Base-by-base conservation (phyloP, 2,113 vertebrate species). In the Donacobius atricapilla region DNA sequence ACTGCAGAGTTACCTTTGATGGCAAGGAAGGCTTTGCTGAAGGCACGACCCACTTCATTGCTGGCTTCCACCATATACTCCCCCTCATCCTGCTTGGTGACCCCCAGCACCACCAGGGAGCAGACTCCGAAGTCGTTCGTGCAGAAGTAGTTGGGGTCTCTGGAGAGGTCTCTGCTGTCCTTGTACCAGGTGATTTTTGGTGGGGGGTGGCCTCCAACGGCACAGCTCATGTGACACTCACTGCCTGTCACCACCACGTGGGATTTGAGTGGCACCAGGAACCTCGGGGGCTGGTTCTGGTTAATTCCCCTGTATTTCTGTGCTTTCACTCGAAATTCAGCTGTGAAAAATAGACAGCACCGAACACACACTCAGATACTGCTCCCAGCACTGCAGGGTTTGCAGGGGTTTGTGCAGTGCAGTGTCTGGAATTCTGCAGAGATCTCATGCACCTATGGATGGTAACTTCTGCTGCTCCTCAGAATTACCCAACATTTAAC, bases 221-320 rank as follows among this genome's bases (percentile, higher is more conserved):
- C 99, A 2, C 99, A 99, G 96, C 98, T 99, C 98, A 99, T 99
- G 42, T 69, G 97, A 51, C 99, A 99, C 73, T 99, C 98, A 0
- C 98, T 99, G 68, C 99, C 99, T 0, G 75, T 94, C 5, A 98
- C 98, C 77, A 98, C 98, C 31, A 98, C 97, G 31, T 98, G 99
- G 3, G 97, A 87, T 91, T 98, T 99, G 50, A 99, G 81, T 0
- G 97, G 98, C 28, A 98, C 98, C 2, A 98, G 97, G 95, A 99
- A 98, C 13, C 97, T 58, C 0, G 99, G 99, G 64, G 98, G 97
- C 83, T 97, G 98, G 42, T 63, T 96, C 77, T 97, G 93, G 72
- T 98, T 96, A 0, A 97, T 97, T 33, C 96, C 96, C 83, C 89
- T 98, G 88, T 93, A 96, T 15, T 70, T 71, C 3, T 97, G 97